Conservation (phyloP, 1,140 invertebrate genomes). For the Psix sp. region DNA sequence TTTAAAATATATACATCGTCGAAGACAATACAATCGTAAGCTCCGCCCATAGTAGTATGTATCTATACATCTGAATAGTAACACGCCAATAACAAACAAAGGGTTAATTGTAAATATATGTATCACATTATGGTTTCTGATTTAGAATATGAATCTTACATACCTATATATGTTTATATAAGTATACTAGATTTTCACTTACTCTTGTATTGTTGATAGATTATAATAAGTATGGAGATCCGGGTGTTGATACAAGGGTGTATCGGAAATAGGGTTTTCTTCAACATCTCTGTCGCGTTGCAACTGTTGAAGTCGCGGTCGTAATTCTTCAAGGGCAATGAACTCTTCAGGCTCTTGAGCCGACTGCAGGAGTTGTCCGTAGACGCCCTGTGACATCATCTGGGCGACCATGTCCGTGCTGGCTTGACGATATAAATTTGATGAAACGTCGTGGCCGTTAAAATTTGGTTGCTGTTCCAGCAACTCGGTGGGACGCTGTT, state of each 20-base stretch:
- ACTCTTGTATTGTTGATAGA: slow-evolving; percentile 69
- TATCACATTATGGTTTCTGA: too few species aligned
- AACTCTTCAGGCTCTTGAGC: slow-evolving; percentile 69
- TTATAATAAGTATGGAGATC: slow-evolving; percentile 68
- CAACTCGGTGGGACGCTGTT: slow-evolving; percentile 2
- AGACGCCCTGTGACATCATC: slow-evolving; percentile 70
- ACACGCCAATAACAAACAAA: too few species aligned
- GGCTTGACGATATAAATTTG: slow-evolving; percentile 46
- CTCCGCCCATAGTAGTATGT: too few species aligned
- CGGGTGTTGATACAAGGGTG: slow-evolving; percentile 56
- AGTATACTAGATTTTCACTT: too few species aligned
- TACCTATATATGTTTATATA: too few species aligned
- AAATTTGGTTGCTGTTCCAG: slow-evolving; percentile 39
- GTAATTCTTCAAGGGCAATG: slow-evolving; percentile 69
- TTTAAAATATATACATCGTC: too few species aligned
- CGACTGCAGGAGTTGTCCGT: slow-evolving; percentile 69
- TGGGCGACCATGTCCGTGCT: slow-evolving; percentile 70
- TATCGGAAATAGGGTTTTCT: slow-evolving; percentile 29
- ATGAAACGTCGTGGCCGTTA: slow-evolving; percentile 55
- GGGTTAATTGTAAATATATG: too few species aligned
- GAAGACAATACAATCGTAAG: too few species aligned
- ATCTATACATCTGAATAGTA: too few species aligned
- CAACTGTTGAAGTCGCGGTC: slow-evolving; percentile 63
- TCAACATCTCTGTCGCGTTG: slow-evolving; percentile 55
- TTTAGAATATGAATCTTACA: too few species aligned